Conservation (phyloP, 1,140 invertebrate genomes). For the Latrodectus geometricus region DNA sequence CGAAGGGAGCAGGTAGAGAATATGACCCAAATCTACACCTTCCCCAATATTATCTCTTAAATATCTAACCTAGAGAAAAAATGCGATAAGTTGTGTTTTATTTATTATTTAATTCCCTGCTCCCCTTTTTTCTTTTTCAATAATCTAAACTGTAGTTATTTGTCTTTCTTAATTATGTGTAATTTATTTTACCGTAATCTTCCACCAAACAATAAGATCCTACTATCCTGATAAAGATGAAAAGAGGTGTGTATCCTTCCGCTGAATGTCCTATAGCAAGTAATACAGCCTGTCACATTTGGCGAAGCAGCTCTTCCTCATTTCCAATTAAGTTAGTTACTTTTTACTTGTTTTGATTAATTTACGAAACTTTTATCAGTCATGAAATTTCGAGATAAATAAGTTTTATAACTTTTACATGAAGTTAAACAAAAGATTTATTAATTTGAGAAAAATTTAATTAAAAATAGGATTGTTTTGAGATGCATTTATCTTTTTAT, state of each 20-base stretch:
- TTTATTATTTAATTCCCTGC: not conserved
- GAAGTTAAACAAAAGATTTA: too few relatives aligned
- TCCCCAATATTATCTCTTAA: not conserved
- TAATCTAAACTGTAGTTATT: not conserved
- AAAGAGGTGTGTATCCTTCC: slow-evolving; percentile 60
- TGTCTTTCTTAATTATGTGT: not conserved
- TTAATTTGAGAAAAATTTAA: too few relatives aligned
- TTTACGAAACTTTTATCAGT: too few relatives aligned
- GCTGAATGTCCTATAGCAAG: not conserved
- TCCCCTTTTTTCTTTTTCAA: not conserved
- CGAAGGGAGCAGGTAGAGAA: slow-evolving; percentile 26
- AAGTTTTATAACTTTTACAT: too few relatives aligned
- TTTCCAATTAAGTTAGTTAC: not conserved
- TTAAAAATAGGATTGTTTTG: too few relatives aligned
- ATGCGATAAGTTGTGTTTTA: not conserved
- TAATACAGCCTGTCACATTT: slow-evolving; percentile 30
- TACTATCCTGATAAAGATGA: slow-evolving; percentile 41
- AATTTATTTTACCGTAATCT: not conserved
- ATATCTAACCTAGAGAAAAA: not conserved
- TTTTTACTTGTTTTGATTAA: too few relatives aligned
- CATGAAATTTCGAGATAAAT: too few relatives aligned
- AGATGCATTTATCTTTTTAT: too few relatives aligned
- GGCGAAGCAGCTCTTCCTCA: slow-evolving; percentile 11
- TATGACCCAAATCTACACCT: not conserved
- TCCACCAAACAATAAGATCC: slow-evolving; percentile 43